Base-by-base conservation (phyloP, 2,113 vertebrate genomes). In the Chaetops frenatus region DNA sequence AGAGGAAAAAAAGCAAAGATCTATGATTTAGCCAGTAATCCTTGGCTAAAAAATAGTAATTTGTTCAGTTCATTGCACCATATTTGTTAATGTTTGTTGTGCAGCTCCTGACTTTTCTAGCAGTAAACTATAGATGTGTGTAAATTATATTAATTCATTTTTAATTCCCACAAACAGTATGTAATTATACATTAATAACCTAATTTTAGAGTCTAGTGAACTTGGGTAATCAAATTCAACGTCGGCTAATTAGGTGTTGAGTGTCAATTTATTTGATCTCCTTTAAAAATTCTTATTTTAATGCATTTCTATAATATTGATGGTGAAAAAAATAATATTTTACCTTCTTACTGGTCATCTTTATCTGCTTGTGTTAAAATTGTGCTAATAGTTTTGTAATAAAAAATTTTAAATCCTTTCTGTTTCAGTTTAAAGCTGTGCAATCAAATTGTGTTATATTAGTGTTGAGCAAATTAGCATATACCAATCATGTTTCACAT, bases 21-120 rank as follows among this genome's bases (percentile, higher is more conserved):
- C 69, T 93, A 71, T 81, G 56, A 93, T 90, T 89, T 88, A 51
- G 53, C 40, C 10, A 23, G 40, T 50, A 91, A 86, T 48, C 17
- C 12, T 56, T 28, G 70, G 28, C 33, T 85, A 80, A 91, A 88
- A 87, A 10, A 38, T 25, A 79, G 25, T 86, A 13, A 92, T 77
- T 87, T 81, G 8, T 87, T 65, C 23, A 15, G 10, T 69, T 35
- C 47, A 54, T 58, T 92, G 47, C 9, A 71, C 71, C 50, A 54
- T 77, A 92, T 92, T 91, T 97, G 64, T 94, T 79, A 95, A 86
- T 50, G 13, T 53, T 80, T 95, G 67, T 94, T 95, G 88, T 92
- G 23, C 51, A 69, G 6, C 8, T 71, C 17, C 12, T 88, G 48
- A 54, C 48, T 62, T 91, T 61, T 38, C 15, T 78, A 61, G 22